Base-by-base conservation (phyloP, 2,888 invertebrate species). In the Thereva unica region DNA sequence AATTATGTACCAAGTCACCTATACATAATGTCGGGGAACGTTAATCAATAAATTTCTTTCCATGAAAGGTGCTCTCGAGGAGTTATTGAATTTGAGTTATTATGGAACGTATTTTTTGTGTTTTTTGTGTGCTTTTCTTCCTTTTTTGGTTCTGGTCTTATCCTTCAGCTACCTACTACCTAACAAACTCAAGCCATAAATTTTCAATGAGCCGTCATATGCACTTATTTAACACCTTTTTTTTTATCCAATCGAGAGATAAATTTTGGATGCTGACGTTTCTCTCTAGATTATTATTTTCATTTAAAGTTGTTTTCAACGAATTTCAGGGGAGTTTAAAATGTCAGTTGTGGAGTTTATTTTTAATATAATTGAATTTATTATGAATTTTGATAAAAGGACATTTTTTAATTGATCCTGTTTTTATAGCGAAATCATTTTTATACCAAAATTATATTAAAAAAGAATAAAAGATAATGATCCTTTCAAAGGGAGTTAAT, bases 61-160 rank as follows among this genome's bases (percentile, higher is more conserved):
- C 53, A 4, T 64, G 64, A 64, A 64, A 52, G 64, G 52, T 57
- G 56, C 50, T 59, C 47, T 53, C 66, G 42, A 57, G 57, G 52
- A 57, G 50, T 53, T 59, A 66, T 66, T 57, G 57, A 59, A 57
- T 57, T 64, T 64, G 64, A 64, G 45, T 55, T 64, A 64, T 64
- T 64, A 40, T 12, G 10, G 34, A 37, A 37, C 37, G 10, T 35
- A 52, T 52, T 64, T 52, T 53, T 52, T 52, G 34, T 7, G 12
- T 45, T n/a, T 45, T 10, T 5, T 45, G 0, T 45, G 0, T 10
- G 12, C 4, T 5, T 23, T 23, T 23, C 23, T 23, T 23, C 23
- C 23, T 23, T 23, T 23, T 23, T 23, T 23, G 23, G 23, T 23
- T 23, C 23, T 35, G 38, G 10, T 47, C 49, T 59, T 47, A 59